phyloP scores from a whole-genome alignment of 2,797 vertebrate species.

The Hippocampus kuda region DNA sequence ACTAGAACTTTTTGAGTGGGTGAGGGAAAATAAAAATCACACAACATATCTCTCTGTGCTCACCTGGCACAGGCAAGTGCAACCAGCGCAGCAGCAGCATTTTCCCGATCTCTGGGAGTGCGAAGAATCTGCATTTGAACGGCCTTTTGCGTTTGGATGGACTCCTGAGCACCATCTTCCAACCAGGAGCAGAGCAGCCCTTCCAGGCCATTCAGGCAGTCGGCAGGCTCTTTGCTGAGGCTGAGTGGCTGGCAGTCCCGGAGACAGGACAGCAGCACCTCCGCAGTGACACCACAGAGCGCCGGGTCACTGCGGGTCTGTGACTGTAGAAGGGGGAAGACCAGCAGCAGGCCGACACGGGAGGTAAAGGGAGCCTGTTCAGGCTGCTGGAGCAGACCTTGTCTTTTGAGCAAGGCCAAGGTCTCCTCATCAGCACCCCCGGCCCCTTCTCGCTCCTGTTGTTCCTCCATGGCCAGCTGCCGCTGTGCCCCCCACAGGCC shows the following conservation, averaged over 20 bases:
- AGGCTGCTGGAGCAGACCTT: slow-evolving; percentile 87
- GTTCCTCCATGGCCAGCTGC: slow-evolving; percentile 74
- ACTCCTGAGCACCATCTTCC: slow-evolving; percentile 72
- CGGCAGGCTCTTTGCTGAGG: slow-evolving; percentile 92
- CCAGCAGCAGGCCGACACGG: slow-evolving; percentile 87
- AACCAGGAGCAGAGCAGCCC: slow-evolving; percentile 93
- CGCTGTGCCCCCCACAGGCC: slow-evolving; percentile 97
- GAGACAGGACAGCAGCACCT: slow-evolving; percentile 92
- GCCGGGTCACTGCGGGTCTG: slow-evolving; percentile 93
- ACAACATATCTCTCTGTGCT: slow-evolving; percentile 30
- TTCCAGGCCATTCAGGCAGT: slow-evolving; percentile 96
- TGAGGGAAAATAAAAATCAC: not conserved
- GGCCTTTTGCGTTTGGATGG: slow-evolving; percentile 51
- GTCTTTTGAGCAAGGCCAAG: slow-evolving; percentile 87
- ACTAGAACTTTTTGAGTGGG: not conserved
- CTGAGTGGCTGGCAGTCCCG: slow-evolving; percentile 97
- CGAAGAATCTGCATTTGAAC: slow-evolving; percentile 59
- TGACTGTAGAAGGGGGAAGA: slow-evolving; percentile 97
- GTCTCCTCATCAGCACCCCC: slow-evolving; percentile 87
- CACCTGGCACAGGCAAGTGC: slow-evolving; percentile 96
- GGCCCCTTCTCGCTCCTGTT: slow-evolving; percentile 72
- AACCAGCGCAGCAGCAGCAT: slow-evolving; percentile 92
- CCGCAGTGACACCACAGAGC: slow-evolving; percentile 92
- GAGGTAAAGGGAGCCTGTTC: slow-evolving; percentile 97
- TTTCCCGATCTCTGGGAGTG: slow-evolving; percentile 88